These are phyloP conservation scores for Umimayanthus chanpuru DNA, from an alignment of 92 coral and sea anemone genomes.

Conservation along the genomic window DNA sequence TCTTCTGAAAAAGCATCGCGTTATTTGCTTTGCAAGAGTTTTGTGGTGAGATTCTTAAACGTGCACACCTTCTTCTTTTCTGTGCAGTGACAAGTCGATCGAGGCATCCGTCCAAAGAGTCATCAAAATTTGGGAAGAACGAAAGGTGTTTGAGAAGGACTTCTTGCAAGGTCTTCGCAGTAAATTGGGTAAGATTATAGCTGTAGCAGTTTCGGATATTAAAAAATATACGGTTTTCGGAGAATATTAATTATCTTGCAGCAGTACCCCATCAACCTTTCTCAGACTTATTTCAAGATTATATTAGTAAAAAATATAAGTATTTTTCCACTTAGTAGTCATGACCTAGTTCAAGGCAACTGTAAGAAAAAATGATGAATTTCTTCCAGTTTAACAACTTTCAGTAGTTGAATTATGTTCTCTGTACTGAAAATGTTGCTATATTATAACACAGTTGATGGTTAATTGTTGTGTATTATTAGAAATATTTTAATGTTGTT, in stretches of 20 bases:
- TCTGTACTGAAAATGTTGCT: too few species aligned
- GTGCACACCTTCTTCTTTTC: background rate
- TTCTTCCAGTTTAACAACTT: too few species aligned
- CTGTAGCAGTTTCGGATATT: background rate
- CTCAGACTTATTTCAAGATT: too few species aligned
- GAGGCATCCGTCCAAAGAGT: conserved; percentile 82
- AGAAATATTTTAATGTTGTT: background rate
- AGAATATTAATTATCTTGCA: background rate
- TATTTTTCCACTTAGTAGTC: too few species aligned
- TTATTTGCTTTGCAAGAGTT: background rate
- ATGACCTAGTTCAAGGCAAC: too few species aligned
- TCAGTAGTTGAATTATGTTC: too few species aligned
- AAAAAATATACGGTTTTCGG: background rate
- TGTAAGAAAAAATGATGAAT: too few species aligned
- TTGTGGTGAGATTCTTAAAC: background rate
- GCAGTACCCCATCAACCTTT: background rate
- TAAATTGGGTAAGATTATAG: conserved; percentile 50
- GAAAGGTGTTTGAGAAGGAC: conserved; percentile 86
- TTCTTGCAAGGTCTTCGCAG: conserved; percentile 73
- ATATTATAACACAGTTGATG: too few species aligned
- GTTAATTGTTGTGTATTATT: background rate
- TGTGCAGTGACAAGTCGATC: conserved; percentile 77
- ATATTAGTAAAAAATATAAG: too few species aligned
- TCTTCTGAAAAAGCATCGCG: background rate
- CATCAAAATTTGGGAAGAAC: conserved; percentile 93